Conservation (phyloP, 2,113 vertebrate species). For the Phylloscopus trochiloides region DNA sequence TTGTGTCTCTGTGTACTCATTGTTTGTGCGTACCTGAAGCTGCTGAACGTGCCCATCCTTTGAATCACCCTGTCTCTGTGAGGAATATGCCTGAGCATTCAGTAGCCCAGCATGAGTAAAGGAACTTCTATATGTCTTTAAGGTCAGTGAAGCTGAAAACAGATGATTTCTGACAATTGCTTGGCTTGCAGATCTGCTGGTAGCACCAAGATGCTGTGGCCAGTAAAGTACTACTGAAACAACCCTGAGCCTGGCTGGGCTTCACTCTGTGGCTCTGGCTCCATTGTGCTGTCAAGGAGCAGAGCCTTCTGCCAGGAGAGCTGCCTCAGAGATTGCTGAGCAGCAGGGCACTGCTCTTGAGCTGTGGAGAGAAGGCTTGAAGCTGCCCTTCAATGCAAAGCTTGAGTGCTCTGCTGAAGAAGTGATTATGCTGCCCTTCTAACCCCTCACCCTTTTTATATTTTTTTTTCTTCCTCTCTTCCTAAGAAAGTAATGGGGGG, state of each 20-base stretch:
- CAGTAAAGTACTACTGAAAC: background rate
- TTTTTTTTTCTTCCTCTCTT: background rate
- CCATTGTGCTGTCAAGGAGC: background rate
- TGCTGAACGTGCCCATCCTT: background rate
- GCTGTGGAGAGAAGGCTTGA: background rate
- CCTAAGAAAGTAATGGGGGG: background rate
- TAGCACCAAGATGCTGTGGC: background rate
- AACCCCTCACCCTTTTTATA: background rate
- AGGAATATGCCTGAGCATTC: background rate
- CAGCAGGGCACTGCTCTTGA: background rate
- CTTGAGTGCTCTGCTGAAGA: background rate
- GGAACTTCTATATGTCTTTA: background rate
- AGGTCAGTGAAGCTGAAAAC: background rate
- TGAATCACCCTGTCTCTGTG: background rate
- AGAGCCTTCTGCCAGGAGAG: background rate
- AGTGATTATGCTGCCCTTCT: background rate
- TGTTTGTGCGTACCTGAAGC: background rate
- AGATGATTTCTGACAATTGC: background rate
- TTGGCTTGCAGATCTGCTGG: background rate
- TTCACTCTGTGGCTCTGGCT: background rate
- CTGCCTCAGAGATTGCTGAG: background rate
- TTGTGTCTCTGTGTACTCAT: background rate
- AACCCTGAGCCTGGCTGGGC: background rate
- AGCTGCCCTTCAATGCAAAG: background rate
- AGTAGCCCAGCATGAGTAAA: background rate